Conservation (phyloP, 2,797 vertebrate species). For the Xenopus petersii region DNA sequence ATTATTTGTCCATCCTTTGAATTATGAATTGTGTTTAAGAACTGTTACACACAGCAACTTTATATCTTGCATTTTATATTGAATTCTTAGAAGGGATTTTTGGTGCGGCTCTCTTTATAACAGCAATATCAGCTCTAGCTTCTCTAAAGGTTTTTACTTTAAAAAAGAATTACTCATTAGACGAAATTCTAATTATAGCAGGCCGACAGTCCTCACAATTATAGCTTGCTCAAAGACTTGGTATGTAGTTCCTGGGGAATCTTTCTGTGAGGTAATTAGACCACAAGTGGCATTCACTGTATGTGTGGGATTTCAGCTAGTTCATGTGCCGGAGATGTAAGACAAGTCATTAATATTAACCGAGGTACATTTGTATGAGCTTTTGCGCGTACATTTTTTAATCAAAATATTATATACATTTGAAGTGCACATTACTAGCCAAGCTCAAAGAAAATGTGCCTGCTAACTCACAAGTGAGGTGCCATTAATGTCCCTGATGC, state of each 20-base stretch:
- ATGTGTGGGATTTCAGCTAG: not conserved
- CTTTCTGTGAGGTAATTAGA: conserved; percentile 26
- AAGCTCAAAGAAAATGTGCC: too few relatives aligned
- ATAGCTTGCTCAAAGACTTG: conserved; percentile 20
- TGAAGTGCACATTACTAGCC: too few relatives aligned
- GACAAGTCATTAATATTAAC: not conserved
- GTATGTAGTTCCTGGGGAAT: conserved; percentile 11
- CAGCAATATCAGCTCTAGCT: not conserved
- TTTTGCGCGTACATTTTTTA: not conserved
- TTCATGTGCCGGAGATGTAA: not conserved
- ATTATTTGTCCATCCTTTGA: too few relatives aligned
- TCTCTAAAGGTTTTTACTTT: conserved; percentile 9
- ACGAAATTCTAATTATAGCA: conserved; percentile 17
- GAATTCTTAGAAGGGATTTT: too few relatives aligned
- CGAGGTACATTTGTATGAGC: not conserved
- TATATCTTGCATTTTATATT: too few relatives aligned
- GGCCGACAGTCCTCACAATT: conserved; percentile 12
- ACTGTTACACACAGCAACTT: too few relatives aligned
- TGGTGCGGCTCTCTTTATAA: too few relatives aligned
- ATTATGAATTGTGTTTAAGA: too few relatives aligned
- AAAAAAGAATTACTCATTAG: conserved; percentile 9
- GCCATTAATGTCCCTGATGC: too few relatives aligned
- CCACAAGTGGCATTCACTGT: conserved; percentile 19
- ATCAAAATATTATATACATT: not conserved
- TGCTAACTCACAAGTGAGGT: too few relatives aligned